Evolutionary conservation across 2,797 vertebrate genomes (phyloP).

Genomic region (Meriones psammophilus): DNA sequence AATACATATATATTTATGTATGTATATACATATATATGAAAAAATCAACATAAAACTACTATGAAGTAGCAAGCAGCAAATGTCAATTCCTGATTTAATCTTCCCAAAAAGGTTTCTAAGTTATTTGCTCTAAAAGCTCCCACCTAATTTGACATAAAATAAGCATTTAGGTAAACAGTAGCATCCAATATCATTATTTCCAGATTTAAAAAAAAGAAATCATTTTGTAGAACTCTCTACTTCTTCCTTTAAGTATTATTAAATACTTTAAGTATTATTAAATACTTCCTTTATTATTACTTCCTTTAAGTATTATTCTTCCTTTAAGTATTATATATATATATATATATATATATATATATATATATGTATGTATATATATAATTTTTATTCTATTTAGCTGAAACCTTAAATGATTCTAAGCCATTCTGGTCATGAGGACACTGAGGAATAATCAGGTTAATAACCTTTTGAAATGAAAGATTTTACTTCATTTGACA

Average conservation of each 20-base stretch:
- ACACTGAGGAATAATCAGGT: not conserved
- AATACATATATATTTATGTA: too few relatives aligned
- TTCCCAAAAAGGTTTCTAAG: not conserved
- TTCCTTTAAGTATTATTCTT: too few relatives aligned
- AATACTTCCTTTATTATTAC: too few relatives aligned
- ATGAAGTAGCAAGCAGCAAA: not conserved
- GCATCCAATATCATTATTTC: not conserved
- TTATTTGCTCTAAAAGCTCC: slow-evolving; percentile 43
- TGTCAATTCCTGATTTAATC: not conserved
- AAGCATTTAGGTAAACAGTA: slow-evolving; percentile 2
- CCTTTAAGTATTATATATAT: too few relatives aligned
- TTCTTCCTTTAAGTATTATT: not conserved
- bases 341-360: too few relatives aligned
- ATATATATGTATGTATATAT: not conserved
- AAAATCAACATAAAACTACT: not conserved
- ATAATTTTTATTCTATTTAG: slow-evolving; percentile 30
- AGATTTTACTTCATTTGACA: not conserved
- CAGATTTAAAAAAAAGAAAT: not conserved
- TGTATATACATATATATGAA: too few relatives aligned
- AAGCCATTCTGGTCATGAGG: not conserved
- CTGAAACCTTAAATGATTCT: not conserved
- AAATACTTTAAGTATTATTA: too few relatives aligned
- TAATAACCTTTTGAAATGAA: not conserved
- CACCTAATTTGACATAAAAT: not conserved
- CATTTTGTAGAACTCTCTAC: not conserved